phyloP scores from a whole-genome alignment of 2,888 invertebrate species.

The Andrena dorsata region DNA sequence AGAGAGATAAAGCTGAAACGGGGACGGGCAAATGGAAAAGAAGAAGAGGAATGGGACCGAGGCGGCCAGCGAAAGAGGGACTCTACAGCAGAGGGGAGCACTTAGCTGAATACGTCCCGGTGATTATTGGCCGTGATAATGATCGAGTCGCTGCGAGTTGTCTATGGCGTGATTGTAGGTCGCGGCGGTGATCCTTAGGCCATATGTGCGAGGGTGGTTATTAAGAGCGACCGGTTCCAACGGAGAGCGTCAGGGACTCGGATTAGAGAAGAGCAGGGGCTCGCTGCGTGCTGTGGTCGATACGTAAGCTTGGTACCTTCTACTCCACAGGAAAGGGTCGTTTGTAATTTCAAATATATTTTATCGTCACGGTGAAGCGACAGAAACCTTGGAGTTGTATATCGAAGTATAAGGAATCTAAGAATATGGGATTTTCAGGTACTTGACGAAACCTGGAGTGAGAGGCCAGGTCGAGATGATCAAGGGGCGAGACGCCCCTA shows the following conservation, averaged over 20 bases:
- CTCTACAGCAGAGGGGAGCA: conserved; percentile 76
- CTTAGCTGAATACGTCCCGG: conserved; percentile 82
- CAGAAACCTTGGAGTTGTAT: too few species aligned
- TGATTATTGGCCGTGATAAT: conserved; percentile 84
- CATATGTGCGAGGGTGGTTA: conserved; percentile 83
- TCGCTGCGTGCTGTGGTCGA: not conserved
- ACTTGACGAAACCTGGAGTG: too few species aligned
- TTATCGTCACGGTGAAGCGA: too few species aligned
- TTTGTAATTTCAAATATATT: too few species aligned
- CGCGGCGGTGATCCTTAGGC: conserved; percentile 81
- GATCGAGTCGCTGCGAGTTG: conserved; percentile 83
- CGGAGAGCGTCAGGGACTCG: conserved; percentile 60
- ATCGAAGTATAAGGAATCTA: too few species aligned
- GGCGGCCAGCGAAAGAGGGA: conserved; percentile 22
- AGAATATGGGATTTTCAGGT: too few species aligned
- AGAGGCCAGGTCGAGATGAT: too few species aligned
- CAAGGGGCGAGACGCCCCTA: too few species aligned
- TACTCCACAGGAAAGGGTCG: not conserved
- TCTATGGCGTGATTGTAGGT: conserved; percentile 83
- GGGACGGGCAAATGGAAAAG: conserved; percentile 52
- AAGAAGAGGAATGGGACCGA: conserved; percentile 33
- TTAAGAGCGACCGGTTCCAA: conserved; percentile 82
- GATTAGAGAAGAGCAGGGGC: conserved; percentile 33
- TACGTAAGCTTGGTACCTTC: not conserved
- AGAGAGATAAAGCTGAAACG: conserved; percentile 64